Evolutionary conservation across 2,113 vertebrate species (phyloP).

Genomic region (Hippocampus mohnikei): DNA sequence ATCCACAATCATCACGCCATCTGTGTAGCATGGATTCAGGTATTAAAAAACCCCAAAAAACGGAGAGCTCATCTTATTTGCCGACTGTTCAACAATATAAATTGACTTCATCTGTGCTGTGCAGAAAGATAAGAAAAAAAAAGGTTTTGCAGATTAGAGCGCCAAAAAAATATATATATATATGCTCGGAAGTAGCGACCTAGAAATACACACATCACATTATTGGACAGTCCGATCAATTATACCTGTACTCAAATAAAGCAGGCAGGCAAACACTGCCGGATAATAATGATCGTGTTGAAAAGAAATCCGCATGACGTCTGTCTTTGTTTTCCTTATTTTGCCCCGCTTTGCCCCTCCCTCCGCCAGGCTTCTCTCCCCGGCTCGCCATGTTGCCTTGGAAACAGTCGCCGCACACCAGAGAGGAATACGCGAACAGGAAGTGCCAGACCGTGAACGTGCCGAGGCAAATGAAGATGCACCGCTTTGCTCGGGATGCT

Average conservation of each 20-base stretch:
- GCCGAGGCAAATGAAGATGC: conserved; percentile 13
- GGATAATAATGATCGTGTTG: neutral
- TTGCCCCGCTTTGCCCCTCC: conserved; percentile 36
- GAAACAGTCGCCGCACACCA: conserved; percentile 69
- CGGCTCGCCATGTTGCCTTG: conserved; percentile 67
- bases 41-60: neutral
- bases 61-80: neutral
- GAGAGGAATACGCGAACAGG: conserved; percentile 43
- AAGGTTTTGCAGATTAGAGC: no score
- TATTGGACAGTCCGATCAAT: neutral
- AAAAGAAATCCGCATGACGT: conserved; percentile 5
- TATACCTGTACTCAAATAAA: neutral
- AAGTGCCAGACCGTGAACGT: conserved; percentile 42
- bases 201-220: neutral
- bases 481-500: conserved; percentile 15
- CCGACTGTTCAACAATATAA: neutral
- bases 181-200: neutral
- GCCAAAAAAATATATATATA: no score
- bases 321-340: conserved; percentile 24
- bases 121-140: neutral
- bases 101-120: neutral
- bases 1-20: conserved; percentile 38
- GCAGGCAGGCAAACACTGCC: accelerated
- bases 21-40: conserved; percentile 29
- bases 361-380: neutral